These are phyloP conservation scores for Pelvicachromis taeniatus DNA, from an alignment of 2,113 vertebrate genomes.

Conservation along the genomic window DNA sequence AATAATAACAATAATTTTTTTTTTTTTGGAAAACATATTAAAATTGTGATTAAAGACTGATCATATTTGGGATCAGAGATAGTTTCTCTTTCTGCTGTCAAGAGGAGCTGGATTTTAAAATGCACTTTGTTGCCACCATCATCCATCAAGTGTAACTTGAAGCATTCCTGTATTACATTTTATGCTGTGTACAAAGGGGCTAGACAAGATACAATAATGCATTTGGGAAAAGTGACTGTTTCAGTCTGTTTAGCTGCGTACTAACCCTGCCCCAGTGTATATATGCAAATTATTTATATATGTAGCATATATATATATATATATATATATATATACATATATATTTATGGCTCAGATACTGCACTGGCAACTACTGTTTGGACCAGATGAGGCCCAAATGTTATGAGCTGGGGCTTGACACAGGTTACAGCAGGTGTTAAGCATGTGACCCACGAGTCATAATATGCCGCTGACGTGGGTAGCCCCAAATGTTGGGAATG, in stretches of 20 bases:
- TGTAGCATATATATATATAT: too few species aligned
- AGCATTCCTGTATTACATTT: not conserved
- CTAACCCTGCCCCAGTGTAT: not conserved
- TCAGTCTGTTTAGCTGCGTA: not conserved
- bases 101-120: not conserved
- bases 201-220: not conserved
- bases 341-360: not conserved
- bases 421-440: not conserved
- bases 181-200: not conserved
- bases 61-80: not conserved
- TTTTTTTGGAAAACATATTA: not conserved
- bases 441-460: not conserved
- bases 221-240: not conserved
- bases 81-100: not conserved
- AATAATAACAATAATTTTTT: not conserved
- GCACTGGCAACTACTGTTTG: not conserved
- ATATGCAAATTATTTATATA: not conserved
- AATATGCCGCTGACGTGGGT: not conserved
- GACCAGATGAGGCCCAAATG: not conserved
- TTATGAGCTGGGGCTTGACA: not conserved
- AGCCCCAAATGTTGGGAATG: not conserved
- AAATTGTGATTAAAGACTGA: not conserved
- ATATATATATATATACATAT: too few species aligned
- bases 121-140: not conserved
- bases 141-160: not conserved